Percentiles rank a stretch among this genome's conserved stretches.
phyloP scores from a whole-genome alignment of 2,113 vertebrate species.

The Eonycteris spelaea region DNA sequence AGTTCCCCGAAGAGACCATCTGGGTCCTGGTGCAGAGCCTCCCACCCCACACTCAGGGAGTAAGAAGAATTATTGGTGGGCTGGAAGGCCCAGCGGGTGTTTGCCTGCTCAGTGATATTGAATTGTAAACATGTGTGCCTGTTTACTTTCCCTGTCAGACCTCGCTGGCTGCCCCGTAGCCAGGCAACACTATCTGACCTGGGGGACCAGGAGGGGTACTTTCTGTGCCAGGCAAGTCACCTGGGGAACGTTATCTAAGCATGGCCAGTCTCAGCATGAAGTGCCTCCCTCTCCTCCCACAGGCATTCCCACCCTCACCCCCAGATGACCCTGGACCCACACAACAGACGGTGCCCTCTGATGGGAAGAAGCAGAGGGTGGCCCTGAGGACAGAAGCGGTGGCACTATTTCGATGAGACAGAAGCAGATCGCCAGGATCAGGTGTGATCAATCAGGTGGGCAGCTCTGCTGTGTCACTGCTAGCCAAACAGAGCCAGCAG shows the following conservation, averaged over 20 bases:
- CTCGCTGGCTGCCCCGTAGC: background rate
- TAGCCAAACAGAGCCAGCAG: background rate
- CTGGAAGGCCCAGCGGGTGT: constrained; percentile 37
- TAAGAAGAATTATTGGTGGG: background rate
- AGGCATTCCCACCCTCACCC: background rate
- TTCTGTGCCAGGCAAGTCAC: constrained; percentile 43
- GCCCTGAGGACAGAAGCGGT: background rate
- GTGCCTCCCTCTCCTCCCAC: background rate
- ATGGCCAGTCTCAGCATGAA: background rate
- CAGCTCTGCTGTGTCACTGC: background rate
- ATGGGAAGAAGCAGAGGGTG: background rate
- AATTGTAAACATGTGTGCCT: constrained; percentile 62
- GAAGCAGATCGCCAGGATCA: background rate
- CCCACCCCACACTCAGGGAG: background rate
- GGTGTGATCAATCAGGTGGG: background rate
- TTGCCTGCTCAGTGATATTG: constrained; percentile 52
- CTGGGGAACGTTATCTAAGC: constrained; percentile 48
- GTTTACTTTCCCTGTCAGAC: constrained; percentile 58
- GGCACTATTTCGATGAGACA: background rate
- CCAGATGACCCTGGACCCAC: background rate
- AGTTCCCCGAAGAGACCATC: constrained; percentile 59
- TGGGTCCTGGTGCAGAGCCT: background rate
- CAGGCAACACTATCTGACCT: constrained; percentile 72
- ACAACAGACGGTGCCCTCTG: background rate
- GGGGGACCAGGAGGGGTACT: constrained; percentile 27